Conservation (phyloP, 2,797 vertebrate species). For the Thripadectes ignobilis region DNA sequence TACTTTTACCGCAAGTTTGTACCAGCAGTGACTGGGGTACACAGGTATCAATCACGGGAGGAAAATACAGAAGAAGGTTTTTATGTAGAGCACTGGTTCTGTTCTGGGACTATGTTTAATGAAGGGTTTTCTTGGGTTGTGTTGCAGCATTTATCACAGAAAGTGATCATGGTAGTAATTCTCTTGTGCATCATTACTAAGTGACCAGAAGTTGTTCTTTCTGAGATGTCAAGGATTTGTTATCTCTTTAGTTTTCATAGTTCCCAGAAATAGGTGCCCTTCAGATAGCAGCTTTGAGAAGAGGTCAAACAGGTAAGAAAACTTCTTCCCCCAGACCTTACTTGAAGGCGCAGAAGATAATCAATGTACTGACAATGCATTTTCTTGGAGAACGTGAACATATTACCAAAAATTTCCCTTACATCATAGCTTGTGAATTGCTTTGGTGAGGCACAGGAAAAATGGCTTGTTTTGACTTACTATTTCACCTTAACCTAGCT, state of each 20-base stretch:
- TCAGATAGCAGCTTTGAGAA: not conserved
- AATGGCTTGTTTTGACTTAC: not conserved
- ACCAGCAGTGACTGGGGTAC: not conserved
- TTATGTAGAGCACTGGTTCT: rapidly evolving
- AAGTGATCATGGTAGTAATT: not conserved
- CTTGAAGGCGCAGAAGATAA: not conserved
- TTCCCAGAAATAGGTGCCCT: not conserved
- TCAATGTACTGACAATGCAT: not conserved
- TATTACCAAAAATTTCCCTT: not conserved
- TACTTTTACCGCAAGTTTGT: not conserved
- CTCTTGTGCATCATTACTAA: not conserved
- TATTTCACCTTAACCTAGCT: not conserved
- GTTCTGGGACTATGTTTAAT: not conserved
- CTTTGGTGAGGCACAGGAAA: not conserved
- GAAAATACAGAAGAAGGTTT: not conserved
- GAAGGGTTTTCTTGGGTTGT: not conserved
- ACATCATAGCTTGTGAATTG: not conserved
- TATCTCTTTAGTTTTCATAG: not conserved
- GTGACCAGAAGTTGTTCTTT: not conserved
- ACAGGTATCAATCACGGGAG: not conserved
- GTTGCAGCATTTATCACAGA: not conserved
- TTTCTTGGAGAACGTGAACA: not conserved
- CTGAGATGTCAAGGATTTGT: not conserved
- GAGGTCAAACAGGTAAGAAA: not conserved
- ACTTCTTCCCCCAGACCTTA: not conserved